Evolutionary conservation across 2,888 invertebrate species (phyloP).

Genomic region (Magallana nippona): DNA sequence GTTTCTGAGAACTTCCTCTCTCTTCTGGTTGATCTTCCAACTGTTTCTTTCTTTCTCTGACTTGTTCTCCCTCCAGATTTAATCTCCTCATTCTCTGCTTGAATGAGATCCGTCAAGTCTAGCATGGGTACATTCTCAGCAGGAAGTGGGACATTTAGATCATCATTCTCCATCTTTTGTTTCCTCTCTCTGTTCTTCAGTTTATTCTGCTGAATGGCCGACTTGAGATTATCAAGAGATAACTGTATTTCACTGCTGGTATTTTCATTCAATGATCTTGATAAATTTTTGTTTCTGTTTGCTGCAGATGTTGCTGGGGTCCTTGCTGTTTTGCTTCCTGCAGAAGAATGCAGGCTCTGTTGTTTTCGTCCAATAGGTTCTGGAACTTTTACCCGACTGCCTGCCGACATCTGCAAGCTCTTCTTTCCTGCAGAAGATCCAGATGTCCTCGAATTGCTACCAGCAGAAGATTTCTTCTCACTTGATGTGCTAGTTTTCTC

Average conservation of each 20-base stretch:
- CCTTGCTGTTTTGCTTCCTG: slow-evolving; percentile 29
- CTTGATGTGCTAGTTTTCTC: slow-evolving; percentile 11
- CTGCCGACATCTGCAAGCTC: background rate
- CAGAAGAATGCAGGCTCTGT: slow-evolving; percentile 23
- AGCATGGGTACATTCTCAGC: slow-evolving; percentile 35
- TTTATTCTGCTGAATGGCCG: slow-evolving; percentile 37
- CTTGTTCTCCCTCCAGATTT: background rate
- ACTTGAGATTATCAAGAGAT: slow-evolving; percentile 34
- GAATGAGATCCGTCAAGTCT: slow-evolving; percentile 16
- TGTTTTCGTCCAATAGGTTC: background rate
- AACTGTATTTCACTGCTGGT: slow-evolving; percentile 8
- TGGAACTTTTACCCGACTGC: background rate
- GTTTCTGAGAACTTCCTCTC: slow-evolving; percentile 69
- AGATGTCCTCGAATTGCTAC: slow-evolving; percentile 2
- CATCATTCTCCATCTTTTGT: background rate
- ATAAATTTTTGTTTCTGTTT: slow-evolving; percentile 28
- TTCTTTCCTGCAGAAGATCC: slow-evolving; percentile 26
- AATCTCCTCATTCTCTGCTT: background rate
- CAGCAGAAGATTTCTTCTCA: slow-evolving; percentile 12
- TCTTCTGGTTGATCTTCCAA: slow-evolving; percentile 56
- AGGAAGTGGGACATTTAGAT: background rate
- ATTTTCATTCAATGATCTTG: slow-evolving; percentile 11
- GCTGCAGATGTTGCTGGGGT: background rate
- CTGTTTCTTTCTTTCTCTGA: slow-evolving; percentile 28
- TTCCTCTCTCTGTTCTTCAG: background rate